Evolutionary conservation across 2,797 vertebrate genomes (phyloP).

Genomic region (Tiaroga cobitis): DNA sequence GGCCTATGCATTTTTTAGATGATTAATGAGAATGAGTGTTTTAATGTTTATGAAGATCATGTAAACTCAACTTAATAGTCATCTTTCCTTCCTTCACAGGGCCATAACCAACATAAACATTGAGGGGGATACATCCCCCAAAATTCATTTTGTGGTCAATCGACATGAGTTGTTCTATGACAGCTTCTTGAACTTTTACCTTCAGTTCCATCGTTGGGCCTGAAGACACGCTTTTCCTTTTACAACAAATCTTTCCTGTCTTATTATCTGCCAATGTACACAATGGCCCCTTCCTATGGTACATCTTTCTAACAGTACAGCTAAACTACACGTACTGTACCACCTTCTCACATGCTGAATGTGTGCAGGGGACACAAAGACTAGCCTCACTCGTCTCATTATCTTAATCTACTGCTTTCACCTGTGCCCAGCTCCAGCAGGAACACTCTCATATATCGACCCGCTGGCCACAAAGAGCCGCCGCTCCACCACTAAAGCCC

Average conservation of each 20-base stretch:
- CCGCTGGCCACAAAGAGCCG: slow-evolving; percentile 60
- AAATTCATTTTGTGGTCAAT: neutral
- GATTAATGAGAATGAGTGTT: neutral
- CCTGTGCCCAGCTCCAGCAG: slow-evolving; percentile 49
- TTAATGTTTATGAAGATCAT: neutral
- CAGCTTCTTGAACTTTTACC: neutral
- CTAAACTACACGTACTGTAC: slow-evolving; percentile 25
- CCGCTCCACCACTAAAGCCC: slow-evolving; percentile 54
- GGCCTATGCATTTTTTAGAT: neutral
- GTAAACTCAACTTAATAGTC: neutral
- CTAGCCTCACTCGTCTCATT: slow-evolving; percentile 46
- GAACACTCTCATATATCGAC: slow-evolving; percentile 64
- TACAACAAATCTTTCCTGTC: slow-evolving; percentile 14
- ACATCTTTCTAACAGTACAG: slow-evolving; percentile 29
- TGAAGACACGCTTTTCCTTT: neutral
- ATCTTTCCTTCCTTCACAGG: slow-evolving; percentile 6
- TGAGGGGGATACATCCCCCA: neutral
- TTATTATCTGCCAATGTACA: slow-evolving; percentile 26
- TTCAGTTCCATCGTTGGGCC: neutral
- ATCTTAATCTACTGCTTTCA: slow-evolving; percentile 61
- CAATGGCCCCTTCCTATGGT: slow-evolving; percentile 1
- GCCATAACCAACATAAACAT: neutral
- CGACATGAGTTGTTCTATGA: neutral
- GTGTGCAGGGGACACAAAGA: slow-evolving; percentile 41
- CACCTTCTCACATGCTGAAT: slow-evolving; percentile 37